These are phyloP conservation scores for Motacilla alba DNA, from an alignment of 2,113 vertebrate genomes.

Conservation along the genomic window DNA sequence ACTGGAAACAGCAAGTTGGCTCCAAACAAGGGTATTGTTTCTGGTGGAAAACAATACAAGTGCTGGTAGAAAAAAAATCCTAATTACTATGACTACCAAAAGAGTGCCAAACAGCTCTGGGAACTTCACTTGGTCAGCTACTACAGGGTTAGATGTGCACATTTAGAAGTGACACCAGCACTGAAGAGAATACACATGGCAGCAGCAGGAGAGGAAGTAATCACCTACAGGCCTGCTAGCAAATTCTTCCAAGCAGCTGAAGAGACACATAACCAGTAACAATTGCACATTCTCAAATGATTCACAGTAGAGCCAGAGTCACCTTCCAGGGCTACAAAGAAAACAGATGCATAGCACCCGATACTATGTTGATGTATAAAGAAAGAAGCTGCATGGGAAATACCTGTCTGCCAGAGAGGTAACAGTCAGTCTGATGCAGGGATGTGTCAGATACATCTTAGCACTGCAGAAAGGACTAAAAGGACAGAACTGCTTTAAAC, in stretches of 20 bases:
- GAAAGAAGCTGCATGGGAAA: background rate
- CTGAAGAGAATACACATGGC: background rate
- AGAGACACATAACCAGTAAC: background rate
- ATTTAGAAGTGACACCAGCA: background rate
- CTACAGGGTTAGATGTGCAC: background rate
- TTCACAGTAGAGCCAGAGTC: background rate
- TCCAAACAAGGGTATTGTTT: background rate
- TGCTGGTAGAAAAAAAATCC: background rate
- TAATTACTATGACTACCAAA: background rate
- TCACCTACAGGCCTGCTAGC: background rate
- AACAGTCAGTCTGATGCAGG: background rate
- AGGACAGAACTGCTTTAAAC: background rate
- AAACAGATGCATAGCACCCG: background rate
- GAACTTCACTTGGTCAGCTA: background rate
- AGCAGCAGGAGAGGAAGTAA: background rate
- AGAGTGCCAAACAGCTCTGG: background rate
- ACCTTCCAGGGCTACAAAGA: background rate
- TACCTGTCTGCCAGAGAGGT: background rate
- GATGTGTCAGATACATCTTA: background rate
- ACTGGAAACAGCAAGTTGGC: background rate
- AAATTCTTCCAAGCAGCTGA: background rate
- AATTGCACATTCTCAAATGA: background rate
- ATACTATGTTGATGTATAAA: rapidly evolving
- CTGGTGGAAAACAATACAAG: background rate
- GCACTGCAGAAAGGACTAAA: background rate